Evolutionary conservation across 2,888 invertebrate genomes (phyloP).

Genomic region (Merodon equestris): DNA sequence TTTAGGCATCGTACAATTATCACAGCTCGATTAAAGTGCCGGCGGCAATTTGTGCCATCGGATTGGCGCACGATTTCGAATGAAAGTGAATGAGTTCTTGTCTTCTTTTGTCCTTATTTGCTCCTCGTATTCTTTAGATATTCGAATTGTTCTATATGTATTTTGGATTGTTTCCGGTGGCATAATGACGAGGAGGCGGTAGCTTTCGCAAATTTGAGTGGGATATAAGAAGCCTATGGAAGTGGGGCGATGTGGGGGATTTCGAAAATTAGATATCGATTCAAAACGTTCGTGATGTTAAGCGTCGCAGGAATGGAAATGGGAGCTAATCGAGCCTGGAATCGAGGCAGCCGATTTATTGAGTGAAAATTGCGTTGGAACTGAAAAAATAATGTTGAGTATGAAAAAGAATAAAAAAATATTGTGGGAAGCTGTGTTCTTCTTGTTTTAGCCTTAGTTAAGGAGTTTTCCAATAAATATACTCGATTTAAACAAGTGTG

Average conservation of each 20-base stretch:
- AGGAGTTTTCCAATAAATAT: no score
- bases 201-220: slow-evolving; percentile 18
- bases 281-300: neutral
- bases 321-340: slow-evolving; percentile 12
- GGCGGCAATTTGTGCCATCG: slow-evolving; percentile 47
- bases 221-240: neutral
- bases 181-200: neutral
- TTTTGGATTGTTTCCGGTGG: slow-evolving; percentile 16
- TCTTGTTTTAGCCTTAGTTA: no score
- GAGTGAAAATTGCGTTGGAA: no score
- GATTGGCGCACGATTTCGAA: slow-evolving; percentile 39
- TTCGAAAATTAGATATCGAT: slow-evolving; percentile 11
- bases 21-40: slow-evolving; percentile 39
- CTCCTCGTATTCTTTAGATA: neutral
- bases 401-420: no score
- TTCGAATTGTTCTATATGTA: slow-evolving; percentile 10
- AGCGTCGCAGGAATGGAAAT: neutral
- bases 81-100: slow-evolving; percentile 32
- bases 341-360: neutral
- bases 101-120: slow-evolving; percentile 9
- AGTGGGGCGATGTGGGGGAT: no score
- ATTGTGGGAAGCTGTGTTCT: no score
- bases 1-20: slow-evolving; percentile 33
- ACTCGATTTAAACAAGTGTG: no score
- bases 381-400: no score